A percentile compares a stretch with the other conserved stretches of the same genome.
Conservation (phyloP, 2,797 vertebrate genomes). For the Cyprinodon diabolis region DNA sequence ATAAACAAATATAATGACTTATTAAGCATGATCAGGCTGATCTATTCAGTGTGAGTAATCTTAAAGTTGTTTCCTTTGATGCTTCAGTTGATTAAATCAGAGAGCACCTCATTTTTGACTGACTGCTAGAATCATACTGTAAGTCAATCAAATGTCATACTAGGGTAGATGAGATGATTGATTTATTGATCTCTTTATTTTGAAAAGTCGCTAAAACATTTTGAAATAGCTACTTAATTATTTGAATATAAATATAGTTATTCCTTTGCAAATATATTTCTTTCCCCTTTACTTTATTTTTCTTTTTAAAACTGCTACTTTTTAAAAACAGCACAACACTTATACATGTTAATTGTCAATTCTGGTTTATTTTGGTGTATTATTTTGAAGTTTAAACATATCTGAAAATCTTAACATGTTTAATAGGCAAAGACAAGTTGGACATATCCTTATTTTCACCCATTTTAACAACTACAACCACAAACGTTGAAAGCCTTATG, state of each 20-base stretch:
- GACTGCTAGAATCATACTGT: background rate
- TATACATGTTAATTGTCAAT: background rate
- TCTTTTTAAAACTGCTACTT: background rate
- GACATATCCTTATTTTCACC: conserved; percentile 27
- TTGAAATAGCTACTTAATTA: background rate
- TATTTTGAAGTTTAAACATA: background rate
- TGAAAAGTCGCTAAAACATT: background rate
- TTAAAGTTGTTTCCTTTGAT: background rate
- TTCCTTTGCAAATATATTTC: background rate
- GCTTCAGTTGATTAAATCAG: background rate
- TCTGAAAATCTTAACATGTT: background rate
- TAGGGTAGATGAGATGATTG: too few relatives aligned
- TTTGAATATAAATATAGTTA: background rate
- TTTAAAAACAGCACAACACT: background rate
- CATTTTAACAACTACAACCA: conserved; percentile 44
- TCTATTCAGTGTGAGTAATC: background rate
- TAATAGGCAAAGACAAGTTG: conserved; percentile 10
- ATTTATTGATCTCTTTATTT: background rate
- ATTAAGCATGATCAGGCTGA: background rate
- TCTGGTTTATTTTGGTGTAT: background rate
- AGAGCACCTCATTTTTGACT: background rate
- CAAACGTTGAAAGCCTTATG: conserved; percentile 48
- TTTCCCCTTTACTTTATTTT: background rate
- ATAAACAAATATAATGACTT: background rate
- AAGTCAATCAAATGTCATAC: too few relatives aligned